Evolutionary conservation across 1,140 invertebrate species (phyloP).

Genomic region (Odontomachus brunneus): DNA sequence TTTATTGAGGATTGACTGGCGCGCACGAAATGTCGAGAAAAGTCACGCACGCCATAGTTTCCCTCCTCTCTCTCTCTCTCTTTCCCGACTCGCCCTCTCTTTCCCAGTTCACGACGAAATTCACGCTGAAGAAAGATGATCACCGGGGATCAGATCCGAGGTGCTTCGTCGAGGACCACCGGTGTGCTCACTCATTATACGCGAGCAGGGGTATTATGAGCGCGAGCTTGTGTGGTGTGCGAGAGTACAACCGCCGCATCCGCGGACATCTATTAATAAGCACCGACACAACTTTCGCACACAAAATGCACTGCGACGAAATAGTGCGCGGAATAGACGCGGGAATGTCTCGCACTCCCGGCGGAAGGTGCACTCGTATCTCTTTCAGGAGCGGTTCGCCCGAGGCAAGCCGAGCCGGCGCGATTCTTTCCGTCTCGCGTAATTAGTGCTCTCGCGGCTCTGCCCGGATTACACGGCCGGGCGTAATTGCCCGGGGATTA

Average conservation of each 20-base stretch:
- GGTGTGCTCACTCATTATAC: too few relatives aligned
- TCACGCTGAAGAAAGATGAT: too few relatives aligned
- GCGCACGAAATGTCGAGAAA: not conserved
- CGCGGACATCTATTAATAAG: constrained; percentile 8
- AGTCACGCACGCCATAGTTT: too few relatives aligned
- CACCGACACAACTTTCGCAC: not conserved
- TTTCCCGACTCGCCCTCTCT: too few relatives aligned
- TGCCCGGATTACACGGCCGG: constrained; percentile 3
- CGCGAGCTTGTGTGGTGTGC: too few relatives aligned
- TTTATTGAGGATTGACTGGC: constrained; percentile 9
- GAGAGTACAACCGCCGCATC: too few relatives aligned
- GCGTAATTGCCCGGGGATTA: constrained; percentile 50
- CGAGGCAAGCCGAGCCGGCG: not conserved
- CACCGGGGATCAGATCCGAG: too few relatives aligned
- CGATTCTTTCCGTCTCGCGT: constrained; percentile 20
- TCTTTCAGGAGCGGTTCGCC: constrained; percentile 15
- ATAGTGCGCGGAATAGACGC: not conserved
- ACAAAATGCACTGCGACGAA: not conserved
- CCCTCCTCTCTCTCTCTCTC: too few relatives aligned
- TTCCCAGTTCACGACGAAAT: too few relatives aligned
- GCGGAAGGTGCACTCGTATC: constrained; percentile 2
- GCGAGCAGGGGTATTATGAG: too few relatives aligned
- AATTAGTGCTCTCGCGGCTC: constrained; percentile 48
- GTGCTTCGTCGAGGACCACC: too few relatives aligned
- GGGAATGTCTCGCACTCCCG: not conserved